These are phyloP conservation scores for Lophotriccus pileatus DNA, from an alignment of 2,797 vertebrate genomes.

Conservation along the genomic window DNA sequence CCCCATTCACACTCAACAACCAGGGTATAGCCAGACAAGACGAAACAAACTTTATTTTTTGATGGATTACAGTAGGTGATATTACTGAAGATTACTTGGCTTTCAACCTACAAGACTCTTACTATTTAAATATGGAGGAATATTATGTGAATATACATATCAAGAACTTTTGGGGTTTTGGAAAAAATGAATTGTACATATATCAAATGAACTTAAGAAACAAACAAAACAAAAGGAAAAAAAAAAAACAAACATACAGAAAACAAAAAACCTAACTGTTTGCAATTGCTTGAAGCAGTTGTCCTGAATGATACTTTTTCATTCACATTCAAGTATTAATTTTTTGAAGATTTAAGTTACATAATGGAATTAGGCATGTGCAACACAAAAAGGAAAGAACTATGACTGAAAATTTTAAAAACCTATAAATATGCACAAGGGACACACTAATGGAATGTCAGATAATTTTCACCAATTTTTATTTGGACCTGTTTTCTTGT, in stretches of 20 bases:
- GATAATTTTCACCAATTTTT: constrained; percentile 94
- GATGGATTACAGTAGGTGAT: constrained; percentile 80
- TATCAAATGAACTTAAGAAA: constrained; percentile 76
- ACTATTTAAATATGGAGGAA: constrained; percentile 83
- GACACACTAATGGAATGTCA: constrained; percentile 91
- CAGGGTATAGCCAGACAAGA: constrained; percentile 96
- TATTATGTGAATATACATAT: constrained; percentile 86
- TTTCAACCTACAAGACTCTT: constrained; percentile 81
- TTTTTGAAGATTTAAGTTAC: constrained; percentile 88
- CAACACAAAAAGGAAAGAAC: constrained; percentile 82
- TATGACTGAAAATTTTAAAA: constrained; percentile 75
- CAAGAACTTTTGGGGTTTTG: constrained; percentile 80
- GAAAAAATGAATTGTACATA: constrained; percentile 79
- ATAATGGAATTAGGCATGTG: constrained; percentile 88
- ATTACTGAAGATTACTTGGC: constrained; percentile 80
- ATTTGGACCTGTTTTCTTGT: constrained; percentile 94
- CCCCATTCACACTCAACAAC: constrained; percentile 99
- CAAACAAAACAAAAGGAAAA: constrained; percentile 43
- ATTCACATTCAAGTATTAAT: constrained; percentile 84
- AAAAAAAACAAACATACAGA: neutral
- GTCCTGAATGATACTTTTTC: constrained; percentile 83
- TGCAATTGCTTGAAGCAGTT: constrained; percentile 87
- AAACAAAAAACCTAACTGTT: constrained; percentile 56
- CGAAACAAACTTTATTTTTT: constrained; percentile 82
- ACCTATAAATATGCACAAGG: constrained; percentile 96